A percentile compares a stretch with the other conserved stretches of the same genome.
These are phyloP conservation scores for Rutpela maculata DNA, from an alignment of 2,888 invertebrate genomes.

Conservation along the genomic window DNA sequence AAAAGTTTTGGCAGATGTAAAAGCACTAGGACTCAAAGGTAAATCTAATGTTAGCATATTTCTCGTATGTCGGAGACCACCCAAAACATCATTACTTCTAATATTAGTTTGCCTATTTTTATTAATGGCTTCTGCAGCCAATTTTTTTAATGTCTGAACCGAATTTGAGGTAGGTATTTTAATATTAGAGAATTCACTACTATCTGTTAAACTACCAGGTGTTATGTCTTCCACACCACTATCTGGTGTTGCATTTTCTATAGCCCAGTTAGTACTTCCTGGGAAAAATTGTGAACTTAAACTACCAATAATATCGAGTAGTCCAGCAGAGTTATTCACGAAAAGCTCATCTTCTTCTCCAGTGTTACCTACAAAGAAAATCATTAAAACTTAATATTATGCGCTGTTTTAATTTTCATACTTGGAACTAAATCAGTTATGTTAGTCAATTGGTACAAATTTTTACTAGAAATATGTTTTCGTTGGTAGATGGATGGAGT, in stretches of 20 bases:
- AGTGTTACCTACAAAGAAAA: conserved; percentile 45
- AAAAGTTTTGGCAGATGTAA: conserved; percentile 68
- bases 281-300: conserved; percentile 84
- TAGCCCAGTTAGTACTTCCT: conserved; percentile 72
- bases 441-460: conserved; percentile 65
- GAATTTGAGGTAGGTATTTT: conserved; percentile 24
- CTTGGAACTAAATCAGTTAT: conserved; percentile 63
- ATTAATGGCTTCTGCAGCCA: conserved; percentile 67
- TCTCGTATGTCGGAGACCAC: conserved; percentile 84
- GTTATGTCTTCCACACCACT: conserved; percentile 80
- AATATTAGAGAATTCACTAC: conserved; percentile 53
- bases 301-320: conserved; percentile 78
- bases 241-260: conserved; percentile 77
- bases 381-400: conserved; percentile 1
- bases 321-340: conserved; percentile 83
- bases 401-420: conserved; percentile 53
- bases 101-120: conserved; percentile 59
- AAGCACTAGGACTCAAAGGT: conserved; percentile 76
- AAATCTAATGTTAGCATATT: conserved; percentile 84
- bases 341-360: conserved; percentile 80
- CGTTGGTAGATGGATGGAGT: conserved; percentile 54
- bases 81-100: conserved; percentile 72
- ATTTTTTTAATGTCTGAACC: conserved; percentile 66
- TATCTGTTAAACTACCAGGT: conserved; percentile 69
- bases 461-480: conserved; percentile 57